Evolutionary conservation across 1,140 invertebrate species (phyloP).

Genomic region (Eriosoma lanigerum): DNA sequence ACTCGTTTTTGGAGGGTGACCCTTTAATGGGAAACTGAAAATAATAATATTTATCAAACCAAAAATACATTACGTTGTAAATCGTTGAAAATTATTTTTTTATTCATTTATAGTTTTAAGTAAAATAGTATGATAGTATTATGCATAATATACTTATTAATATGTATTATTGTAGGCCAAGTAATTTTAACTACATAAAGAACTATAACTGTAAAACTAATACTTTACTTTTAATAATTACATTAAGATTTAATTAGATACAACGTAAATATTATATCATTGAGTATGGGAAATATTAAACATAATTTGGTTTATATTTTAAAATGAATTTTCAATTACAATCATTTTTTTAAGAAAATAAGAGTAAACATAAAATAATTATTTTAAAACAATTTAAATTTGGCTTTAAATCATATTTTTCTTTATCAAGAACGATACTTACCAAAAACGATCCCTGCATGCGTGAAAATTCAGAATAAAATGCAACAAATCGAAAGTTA

Average conservation of each 20-base stretch:
- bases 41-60: conserved; percentile 6
- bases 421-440: conserved; percentile 15
- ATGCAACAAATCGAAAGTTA: conserved; percentile 26
- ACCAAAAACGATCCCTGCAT: conserved; percentile 48
- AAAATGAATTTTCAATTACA: no score
- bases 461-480: conserved; percentile 35
- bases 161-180: no score
- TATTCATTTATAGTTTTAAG: neutral
- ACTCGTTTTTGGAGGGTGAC: conserved; percentile 29
- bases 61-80: neutral
- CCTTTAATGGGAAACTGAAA: conserved; percentile 47
- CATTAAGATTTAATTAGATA: no score
- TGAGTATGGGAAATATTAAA: no score
- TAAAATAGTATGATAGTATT: neutral
- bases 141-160: neutral
- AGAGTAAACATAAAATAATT: no score
- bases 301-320: no score
- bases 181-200: no score
- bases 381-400: neutral
- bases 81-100: neutral
- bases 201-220: no score
- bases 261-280: no score
- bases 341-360: no score
- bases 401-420: neutral
- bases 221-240: no score